Evolutionary conservation across 2,113 vertebrate species (phyloP).

Genomic region (Oreochromis tanganicae): DNA sequence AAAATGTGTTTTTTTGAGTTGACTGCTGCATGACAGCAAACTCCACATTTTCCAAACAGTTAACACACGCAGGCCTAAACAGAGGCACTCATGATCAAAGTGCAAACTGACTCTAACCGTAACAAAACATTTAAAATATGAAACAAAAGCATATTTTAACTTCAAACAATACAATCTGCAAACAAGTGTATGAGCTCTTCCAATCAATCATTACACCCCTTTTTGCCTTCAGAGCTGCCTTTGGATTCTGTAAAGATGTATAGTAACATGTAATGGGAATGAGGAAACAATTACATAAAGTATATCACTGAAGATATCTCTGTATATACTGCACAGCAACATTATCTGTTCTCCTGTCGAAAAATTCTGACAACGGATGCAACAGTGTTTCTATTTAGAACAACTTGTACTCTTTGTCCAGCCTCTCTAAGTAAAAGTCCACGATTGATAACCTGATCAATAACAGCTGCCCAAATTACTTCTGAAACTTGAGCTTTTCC

Average conservation of each 20-base stretch:
- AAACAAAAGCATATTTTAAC: background rate
- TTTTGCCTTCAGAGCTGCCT: background rate
- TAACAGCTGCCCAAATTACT: no score
- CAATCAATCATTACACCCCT: background rate
- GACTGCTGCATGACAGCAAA: background rate
- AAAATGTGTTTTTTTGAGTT: background rate
- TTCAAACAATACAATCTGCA: background rate
- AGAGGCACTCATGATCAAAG: background rate
- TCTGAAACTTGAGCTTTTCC: background rate
- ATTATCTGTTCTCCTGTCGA: background rate
- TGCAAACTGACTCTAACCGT: background rate
- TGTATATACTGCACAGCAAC: background rate
- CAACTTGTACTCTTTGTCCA: background rate
- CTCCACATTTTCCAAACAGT: background rate
- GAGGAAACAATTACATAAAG: background rate
- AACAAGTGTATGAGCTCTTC: background rate
- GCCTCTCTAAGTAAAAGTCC: background rate
- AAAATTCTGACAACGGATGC: background rate
- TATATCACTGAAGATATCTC: background rate
- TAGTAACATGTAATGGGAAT: background rate
- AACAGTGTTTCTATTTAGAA: background rate
- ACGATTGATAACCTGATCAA: background rate
- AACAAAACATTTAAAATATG: background rate
- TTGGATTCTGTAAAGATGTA: background rate
- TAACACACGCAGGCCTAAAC: background rate